phyloP scores from a whole-genome alignment of 2,888 invertebrate species.

The Oxycera nigricornis region DNA sequence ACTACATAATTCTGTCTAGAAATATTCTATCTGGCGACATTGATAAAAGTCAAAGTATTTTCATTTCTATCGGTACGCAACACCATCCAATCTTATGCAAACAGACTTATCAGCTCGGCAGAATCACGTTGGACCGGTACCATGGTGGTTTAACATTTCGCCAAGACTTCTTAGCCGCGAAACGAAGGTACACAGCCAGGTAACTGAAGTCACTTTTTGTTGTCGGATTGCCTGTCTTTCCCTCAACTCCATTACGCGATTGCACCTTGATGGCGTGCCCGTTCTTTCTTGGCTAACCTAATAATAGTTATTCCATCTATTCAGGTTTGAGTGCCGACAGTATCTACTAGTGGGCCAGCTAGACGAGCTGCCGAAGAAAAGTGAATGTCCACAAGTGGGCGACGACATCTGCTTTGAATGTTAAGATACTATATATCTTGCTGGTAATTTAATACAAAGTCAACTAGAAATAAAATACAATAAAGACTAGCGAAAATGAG shows the following conservation, averaged over 20 bases:
- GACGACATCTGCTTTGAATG: constrained; percentile 38
- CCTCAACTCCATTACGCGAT: background rate
- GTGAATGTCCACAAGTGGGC: constrained; percentile 41
- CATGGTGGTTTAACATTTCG: background rate
- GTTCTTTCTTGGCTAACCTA: constrained; percentile 14
- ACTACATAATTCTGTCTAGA: background rate
- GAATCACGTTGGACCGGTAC: constrained; percentile 5
- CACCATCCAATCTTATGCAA: background rate
- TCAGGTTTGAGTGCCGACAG: background rate
- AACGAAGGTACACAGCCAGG: background rate
- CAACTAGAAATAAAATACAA: background rate
- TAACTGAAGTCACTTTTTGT: background rate
- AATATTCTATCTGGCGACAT: background rate
- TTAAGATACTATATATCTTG: constrained; percentile 19
- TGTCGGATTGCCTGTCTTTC: background rate
- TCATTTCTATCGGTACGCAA: background rate
- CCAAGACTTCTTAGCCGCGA: background rate
- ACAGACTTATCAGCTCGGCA: background rate
- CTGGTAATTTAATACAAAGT: constrained; percentile 30
- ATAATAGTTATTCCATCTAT: constrained; percentile 1
- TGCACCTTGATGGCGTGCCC: background rate
- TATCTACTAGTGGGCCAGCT: background rate
- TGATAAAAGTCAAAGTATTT: background rate
- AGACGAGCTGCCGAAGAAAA: constrained; percentile 23
- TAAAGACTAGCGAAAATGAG: constrained; percentile 4